Base-by-base conservation (phyloP, 2,113 vertebrate species). In the Danionella cerebrum region DNA sequence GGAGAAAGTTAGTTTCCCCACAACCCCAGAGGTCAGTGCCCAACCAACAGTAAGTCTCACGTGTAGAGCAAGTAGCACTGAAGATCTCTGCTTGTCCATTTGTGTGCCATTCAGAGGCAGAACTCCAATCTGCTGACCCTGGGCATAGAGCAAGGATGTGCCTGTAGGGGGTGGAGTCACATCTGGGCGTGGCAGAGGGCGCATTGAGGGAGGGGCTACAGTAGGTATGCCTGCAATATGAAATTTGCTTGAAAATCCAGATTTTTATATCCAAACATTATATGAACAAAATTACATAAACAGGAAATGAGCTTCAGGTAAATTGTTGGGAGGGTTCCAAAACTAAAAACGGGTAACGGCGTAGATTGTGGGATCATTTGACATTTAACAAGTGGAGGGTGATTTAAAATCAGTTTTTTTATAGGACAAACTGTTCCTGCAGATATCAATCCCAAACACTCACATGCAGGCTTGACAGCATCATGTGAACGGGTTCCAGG, bases 101-200 rank as follows among this genome's bases (percentile, higher is more conserved):
- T 72, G 80, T 2, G 91, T 93, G 66, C 93, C 93, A 0, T 92
- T 93, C 58, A 98, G 90, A 1, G 96, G 95, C 24, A 99, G 77
- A 22, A 89, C 88, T 12, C 93, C 93, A 0, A 99, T 97, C 57
- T 96, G 93, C 82, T 98, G 94, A 2, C 95, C 96, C 82, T 99
- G 96, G 19, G 94, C 94, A 1, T 98, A 99, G 3, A 99, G 87
- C 73, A 99, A 85, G 0, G 90, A 92, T 10, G 92, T 84, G 24
- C 91, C 93, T 0, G 86, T 11, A 0, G 86, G 45, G 0, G 91
- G 92, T 0, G 87, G 88, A 1, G 86, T 91, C 78, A 98, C 89
- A 0, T 91, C 88, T 0, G 94, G 91, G 14, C 89, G 89, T 1
- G 93, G 90, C 0, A 87, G 41, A 0, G 95, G 94, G 1, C 29